Conservation (phyloP, 2,113 vertebrate species). For the Corydoras sp. region DNA sequence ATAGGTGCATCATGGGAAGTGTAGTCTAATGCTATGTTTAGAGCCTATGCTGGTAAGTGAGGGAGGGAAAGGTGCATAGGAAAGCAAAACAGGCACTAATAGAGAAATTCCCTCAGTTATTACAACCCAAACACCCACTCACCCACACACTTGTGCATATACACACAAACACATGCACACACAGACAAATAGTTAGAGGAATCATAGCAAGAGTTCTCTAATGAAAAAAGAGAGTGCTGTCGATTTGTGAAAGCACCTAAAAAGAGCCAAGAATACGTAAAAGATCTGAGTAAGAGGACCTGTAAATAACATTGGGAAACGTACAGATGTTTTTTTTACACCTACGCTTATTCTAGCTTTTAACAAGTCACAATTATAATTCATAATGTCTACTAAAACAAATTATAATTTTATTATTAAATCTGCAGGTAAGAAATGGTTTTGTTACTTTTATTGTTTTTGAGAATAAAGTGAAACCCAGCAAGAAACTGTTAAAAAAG, state of each 20-base stretch:
- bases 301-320: neutral
- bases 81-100: neutral
- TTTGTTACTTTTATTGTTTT: too few species aligned
- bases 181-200: neutral
- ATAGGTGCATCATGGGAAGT: neutral
- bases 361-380: too few species aligned
- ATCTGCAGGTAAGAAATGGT: too few species aligned
- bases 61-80: neutral
- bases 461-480: too few species aligned
- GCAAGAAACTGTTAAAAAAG: too few species aligned
- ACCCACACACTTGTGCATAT: neutral
- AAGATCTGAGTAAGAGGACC: neutral
- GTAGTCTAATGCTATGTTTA: neutral
- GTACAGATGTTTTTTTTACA: neutral
- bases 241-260: neutral
- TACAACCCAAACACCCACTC: neutral
- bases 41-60: neutral
- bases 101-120: neutral
- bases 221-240: neutral
- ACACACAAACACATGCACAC: neutral
- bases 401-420: too few species aligned
- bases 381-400: too few species aligned
- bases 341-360: too few species aligned
- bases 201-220: neutral
- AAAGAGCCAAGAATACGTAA: neutral